A percentile compares a stretch with the other conserved stretches of the same genome.
These are phyloP conservation scores for Cyclopterus lumpus DNA, from an alignment of 2,797 vertebrate species.

Conservation along the genomic window DNA sequence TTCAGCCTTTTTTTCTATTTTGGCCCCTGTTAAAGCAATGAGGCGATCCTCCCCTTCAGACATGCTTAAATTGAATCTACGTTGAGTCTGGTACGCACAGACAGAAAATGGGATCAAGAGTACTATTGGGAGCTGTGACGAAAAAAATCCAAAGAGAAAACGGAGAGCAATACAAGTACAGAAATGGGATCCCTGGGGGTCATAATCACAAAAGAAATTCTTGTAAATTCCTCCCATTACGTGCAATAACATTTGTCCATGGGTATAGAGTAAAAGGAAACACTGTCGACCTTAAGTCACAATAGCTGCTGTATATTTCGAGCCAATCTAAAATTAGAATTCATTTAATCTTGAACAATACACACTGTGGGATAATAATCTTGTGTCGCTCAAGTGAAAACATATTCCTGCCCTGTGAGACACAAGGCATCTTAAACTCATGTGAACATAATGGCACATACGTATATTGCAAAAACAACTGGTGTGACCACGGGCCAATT, in stretches of 20 bases:
- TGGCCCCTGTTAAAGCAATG: conserved; percentile 65
- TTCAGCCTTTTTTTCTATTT: conserved; percentile 55
- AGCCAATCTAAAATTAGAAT: conserved; percentile 75
- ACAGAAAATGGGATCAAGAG: conserved; percentile 72
- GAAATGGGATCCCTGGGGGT: conserved; percentile 59
- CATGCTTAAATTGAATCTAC: conserved; percentile 58
- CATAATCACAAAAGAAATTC: conserved; percentile 63
- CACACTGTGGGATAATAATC: conserved; percentile 71
- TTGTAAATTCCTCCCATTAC: conserved; percentile 68
- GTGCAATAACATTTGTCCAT: conserved; percentile 68
- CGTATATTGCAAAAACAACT: conserved; percentile 75
- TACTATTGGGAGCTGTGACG: conserved; percentile 52
- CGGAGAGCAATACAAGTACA: conserved; percentile 48
- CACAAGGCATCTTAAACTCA: conserved; percentile 66
- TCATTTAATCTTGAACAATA: conserved; percentile 78
- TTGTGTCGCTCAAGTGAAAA: conserved; percentile 56
- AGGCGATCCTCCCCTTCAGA: conserved; percentile 58
- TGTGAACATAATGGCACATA: conserved; percentile 73
- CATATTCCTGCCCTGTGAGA: conserved; percentile 56
- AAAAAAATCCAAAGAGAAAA: conserved; percentile 39
- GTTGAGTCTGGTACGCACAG: conserved; percentile 53
- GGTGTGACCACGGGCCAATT: conserved; percentile 64
- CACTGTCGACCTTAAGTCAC: conserved; percentile 68
- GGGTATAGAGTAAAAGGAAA: conserved; percentile 68
- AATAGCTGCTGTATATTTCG: conserved; percentile 70